Percentiles rank a stretch among this genome's conserved stretches.
phyloP scores from a whole-genome alignment of 2,888 invertebrate genomes.

The Leptothorax acervorum region DNA sequence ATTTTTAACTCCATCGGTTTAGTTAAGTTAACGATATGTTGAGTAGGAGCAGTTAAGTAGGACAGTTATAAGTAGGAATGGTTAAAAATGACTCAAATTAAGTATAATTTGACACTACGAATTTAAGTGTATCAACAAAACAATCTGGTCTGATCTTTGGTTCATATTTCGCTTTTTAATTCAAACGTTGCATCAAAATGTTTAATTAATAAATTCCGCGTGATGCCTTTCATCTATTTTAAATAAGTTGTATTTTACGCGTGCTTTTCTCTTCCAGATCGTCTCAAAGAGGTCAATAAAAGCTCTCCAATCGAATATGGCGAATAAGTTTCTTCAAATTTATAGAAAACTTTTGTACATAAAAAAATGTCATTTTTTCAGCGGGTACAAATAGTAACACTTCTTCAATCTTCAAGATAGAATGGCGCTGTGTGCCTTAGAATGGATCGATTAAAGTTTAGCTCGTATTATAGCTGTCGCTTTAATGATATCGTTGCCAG shows the following conservation, averaged over 20 bases:
- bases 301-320: not conserved
- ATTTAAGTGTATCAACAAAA: not conserved
- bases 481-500: conserved; percentile 18
- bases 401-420: not conserved
- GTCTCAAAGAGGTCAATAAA: not conserved
- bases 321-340: not conserved
- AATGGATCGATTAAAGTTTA: conserved; percentile 17
- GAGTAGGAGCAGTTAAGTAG: no score
- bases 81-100: no score
- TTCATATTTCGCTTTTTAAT: not conserved
- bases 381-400: not conserved
- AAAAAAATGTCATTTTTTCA: not conserved
- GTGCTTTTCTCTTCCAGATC: not conserved
- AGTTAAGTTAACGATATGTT: no score
- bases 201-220: conserved; percentile 8
- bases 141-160: not conserved
- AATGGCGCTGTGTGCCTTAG: not conserved
- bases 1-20: no score
- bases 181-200: not conserved
- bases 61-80: no score
- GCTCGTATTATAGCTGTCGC: not conserved
- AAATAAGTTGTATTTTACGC: not conserved
- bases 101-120: no score
- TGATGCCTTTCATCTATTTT: not conserved
- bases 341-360: not conserved